Base-by-base conservation (phyloP, 2,888 invertebrate genomes). In the Noctua janthe region DNA sequence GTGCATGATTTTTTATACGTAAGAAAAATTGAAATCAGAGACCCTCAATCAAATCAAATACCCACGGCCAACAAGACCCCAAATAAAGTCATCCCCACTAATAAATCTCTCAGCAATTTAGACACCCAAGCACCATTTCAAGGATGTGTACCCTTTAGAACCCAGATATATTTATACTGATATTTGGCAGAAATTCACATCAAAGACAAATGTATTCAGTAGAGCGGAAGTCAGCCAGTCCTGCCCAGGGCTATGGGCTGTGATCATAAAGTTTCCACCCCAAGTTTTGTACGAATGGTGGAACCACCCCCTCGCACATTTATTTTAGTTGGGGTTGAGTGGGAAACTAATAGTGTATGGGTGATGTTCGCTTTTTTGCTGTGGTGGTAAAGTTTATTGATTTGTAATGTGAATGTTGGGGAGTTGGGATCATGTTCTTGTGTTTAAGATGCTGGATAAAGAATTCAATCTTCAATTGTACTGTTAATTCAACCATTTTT, bases 191-290 rank as follows among this genome's bases (percentile, higher is more conserved):
- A 75, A 87, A 66, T 81, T 76, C 77, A 81, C 82, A 82, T 88
- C 89, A 88, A 84, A 87, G 81, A 69, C 77, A 56, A 69, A 73
- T 76, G 71, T 71, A 89, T 78, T 80, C 77, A 74, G 66, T 64
- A 69, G 67, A 72, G 82, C 77, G 89, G 77, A 84, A 87, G 71
- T 51, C 76, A 76, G 43, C 73, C 69, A 71, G 76, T 77, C 62
- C 47, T 67, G 78, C 88, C 75, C 15, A 23, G 49, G 71, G 81
- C 78, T 75, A 78, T 83, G 75, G 77, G 70, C 43, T 69, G 77
- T 78, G 81, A 84, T 86, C 78, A 76, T 76, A 77, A 78, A 83
- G 78, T 90, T 88, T 70, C 75, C 80, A 78, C 90, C 90, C 90
- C 78, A 88, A 84, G 73, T 90, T 86, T 81, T 70, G 71, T 80